These are phyloP conservation scores for Spermophilus dauricus DNA, from an alignment of 2,113 vertebrate genomes.

Conservation along the genomic window DNA sequence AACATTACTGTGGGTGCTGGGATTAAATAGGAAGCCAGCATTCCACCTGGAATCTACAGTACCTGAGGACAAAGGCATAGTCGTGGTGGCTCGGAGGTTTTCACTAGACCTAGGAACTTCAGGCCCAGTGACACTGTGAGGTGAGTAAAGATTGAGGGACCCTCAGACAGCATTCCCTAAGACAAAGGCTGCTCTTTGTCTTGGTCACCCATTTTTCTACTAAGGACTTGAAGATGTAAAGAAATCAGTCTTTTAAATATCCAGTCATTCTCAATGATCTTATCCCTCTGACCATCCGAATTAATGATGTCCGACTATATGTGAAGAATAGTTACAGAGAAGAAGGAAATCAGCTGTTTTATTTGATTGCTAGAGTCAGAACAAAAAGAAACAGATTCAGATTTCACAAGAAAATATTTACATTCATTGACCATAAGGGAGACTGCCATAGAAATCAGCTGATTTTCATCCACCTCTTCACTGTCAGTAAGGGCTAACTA, in stretches of 20 bases:
- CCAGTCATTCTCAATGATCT: constrained; percentile 34
- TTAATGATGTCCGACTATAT: constrained; percentile 13
- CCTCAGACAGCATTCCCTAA: not conserved
- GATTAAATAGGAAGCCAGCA: not conserved
- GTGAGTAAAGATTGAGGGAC: fast-evolving
- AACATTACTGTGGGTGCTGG: too few relatives aligned
- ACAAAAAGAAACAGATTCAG: not conserved
- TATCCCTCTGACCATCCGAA: constrained; percentile 47
- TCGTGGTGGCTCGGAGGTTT: not conserved
- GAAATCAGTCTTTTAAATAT: constrained; percentile 59
- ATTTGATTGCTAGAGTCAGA: constrained; percentile 39
- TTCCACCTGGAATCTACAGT: not conserved
- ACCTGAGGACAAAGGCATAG: not conserved
- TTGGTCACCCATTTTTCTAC: not conserved
- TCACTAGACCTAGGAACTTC: not conserved
- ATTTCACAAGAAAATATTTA: constrained; percentile 32
- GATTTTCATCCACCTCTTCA: not conserved
- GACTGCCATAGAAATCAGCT: not conserved
- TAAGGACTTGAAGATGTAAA: constrained; percentile 15
- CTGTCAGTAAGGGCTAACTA: not conserved
- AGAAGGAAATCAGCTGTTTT: constrained; percentile 37
- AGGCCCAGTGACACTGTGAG: not conserved
- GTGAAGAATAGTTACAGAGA: constrained; percentile 12
- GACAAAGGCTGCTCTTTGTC: not conserved
- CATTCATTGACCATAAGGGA: not conserved